Conservation (phyloP, 2,113 vertebrate genomes). For the Mastomys coucha region DNA sequence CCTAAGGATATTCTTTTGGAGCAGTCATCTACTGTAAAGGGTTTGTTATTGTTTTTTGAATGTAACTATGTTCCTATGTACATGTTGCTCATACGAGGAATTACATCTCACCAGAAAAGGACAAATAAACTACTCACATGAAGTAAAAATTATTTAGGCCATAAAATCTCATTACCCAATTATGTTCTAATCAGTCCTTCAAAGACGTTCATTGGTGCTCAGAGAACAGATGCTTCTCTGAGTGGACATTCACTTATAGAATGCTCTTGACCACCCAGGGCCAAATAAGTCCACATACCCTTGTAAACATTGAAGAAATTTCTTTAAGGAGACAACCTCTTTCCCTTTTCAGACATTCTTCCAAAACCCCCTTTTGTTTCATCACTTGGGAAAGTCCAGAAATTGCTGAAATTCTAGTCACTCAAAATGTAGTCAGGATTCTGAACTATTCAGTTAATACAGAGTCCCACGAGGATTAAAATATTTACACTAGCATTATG, state of each 20-base stretch:
- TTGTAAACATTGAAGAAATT: slow-evolving; percentile 29
- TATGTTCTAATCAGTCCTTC: slow-evolving; percentile 22
- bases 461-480: neutral
- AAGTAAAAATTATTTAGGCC: neutral
- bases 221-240: slow-evolving; percentile 37
- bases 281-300: neutral
- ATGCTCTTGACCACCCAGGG: neutral
- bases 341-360: neutral
- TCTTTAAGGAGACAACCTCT: neutral
- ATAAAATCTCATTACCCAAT: neutral
- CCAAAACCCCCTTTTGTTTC: neutral
- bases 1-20: neutral
- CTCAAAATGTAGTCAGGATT: neutral
- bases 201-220: neutral
- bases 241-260: slow-evolving; percentile 14
- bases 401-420: neutral
- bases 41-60: neutral
- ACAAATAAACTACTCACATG: neutral
- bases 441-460: slow-evolving; percentile 12
- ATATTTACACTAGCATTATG: slow-evolving; percentile 43
- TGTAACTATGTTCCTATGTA: neutral
- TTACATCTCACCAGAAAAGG: neutral
- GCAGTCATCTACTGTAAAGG: neutral
- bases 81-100: slow-evolving; percentile 1
- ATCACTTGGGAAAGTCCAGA: neutral